These are phyloP conservation scores for Pseudonaja textilis DNA, from an alignment of 2,113 vertebrate species.

Conservation along the genomic window DNA sequence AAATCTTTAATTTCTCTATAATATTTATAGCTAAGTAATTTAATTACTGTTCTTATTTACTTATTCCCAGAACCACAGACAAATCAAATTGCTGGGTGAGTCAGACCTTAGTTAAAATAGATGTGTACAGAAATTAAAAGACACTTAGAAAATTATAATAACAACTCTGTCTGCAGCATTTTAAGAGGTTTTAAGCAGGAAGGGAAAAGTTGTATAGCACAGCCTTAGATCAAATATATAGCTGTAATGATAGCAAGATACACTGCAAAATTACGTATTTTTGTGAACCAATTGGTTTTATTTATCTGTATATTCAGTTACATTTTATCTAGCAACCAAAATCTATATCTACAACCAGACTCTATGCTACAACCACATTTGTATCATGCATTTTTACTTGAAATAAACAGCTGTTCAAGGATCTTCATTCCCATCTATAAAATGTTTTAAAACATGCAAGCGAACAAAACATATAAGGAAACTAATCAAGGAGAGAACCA, in stretches of 20 bases:
- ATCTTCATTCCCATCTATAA: neutral
- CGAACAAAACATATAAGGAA: neutral
- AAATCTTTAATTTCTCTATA: constrained; percentile 51
- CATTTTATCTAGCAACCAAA: constrained; percentile 18
- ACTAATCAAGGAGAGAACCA: neutral
- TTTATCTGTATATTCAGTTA: constrained; percentile 1
- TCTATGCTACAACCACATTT: neutral
- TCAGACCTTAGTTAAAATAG: constrained; percentile 57
- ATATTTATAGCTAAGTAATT: constrained; percentile 67
- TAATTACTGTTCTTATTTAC: constrained; percentile 55
- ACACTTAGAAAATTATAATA: constrained; percentile 51
- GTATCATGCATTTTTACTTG: neutral
- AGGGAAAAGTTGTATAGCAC: neutral
- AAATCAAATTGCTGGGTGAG: constrained; percentile 60
- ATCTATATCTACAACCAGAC: neutral
- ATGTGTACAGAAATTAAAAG: constrained; percentile 61
- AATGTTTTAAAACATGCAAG: neutral
- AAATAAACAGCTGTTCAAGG: neutral
- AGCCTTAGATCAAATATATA: neutral
- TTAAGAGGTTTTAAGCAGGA: neutral
- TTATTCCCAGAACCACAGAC: constrained; percentile 65
- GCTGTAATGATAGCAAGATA: neutral
- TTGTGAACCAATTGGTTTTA: neutral
- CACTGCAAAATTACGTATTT: constrained; percentile 11
- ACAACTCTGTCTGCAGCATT: constrained; percentile 39